phyloP scores from a whole-genome alignment of 2,888 invertebrate genomes.

The Mesorhabditis spiculigera region DNA sequence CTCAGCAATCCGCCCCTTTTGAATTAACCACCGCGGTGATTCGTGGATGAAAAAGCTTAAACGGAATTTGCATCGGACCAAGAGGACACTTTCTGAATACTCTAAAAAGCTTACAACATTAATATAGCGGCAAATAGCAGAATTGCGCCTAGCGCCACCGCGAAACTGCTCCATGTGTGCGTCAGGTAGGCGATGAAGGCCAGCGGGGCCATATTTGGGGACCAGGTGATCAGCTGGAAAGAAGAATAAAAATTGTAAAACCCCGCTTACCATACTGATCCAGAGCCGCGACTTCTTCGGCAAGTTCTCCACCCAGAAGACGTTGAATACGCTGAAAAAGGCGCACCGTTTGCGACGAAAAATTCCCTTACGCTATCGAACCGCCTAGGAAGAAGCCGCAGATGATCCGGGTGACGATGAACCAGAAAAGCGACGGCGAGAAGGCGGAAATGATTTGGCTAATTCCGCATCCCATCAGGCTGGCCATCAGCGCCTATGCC shows the following conservation, averaged over 20 bases:
- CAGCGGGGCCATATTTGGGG: constrained; percentile 50
- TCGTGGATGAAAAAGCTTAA: constrained; percentile 30
- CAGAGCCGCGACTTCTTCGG: constrained; percentile 48
- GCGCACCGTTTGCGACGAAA: background rate
- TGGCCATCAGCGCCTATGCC: background rate
- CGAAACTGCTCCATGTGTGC: constrained; percentile 5
- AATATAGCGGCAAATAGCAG: background rate
- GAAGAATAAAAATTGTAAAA: constrained; percentile 15
- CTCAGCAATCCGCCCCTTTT: constrained; percentile 41
- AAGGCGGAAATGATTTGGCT: constrained; percentile 1
- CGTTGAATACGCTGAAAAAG: constrained; percentile 33
- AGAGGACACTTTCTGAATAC: no score
- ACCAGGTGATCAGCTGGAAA: constrained; percentile 28
- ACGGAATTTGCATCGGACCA: background rate
- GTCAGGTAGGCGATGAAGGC: constrained; percentile 35
- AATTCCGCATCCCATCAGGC: background rate
- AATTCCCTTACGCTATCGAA: constrained; percentile 23
- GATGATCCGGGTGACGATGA: constrained; percentile 24
- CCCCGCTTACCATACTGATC: constrained; percentile 31
- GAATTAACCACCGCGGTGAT: constrained; percentile 29
- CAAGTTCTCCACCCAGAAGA: constrained; percentile 50
- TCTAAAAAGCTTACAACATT: background rate
- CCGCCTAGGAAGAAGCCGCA: constrained; percentile 35
- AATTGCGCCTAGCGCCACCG: background rate
- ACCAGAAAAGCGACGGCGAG: constrained; percentile 3